phyloP scores from a whole-genome alignment of 2,888 invertebrate species.

The Calliphora vomitoria region DNA sequence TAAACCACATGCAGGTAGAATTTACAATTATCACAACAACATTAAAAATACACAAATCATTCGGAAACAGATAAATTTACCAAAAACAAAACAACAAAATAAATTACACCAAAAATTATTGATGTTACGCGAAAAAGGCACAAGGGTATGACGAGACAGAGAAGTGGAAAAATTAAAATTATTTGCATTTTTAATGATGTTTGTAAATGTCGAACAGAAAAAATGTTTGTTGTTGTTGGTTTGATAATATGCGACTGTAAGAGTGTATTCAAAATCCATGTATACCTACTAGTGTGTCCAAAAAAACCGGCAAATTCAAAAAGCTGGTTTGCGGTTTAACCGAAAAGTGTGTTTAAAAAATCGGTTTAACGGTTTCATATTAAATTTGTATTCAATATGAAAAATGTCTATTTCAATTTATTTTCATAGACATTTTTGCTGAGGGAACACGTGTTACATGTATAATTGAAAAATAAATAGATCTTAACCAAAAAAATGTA shows the following conservation, averaged over 20 bases:
- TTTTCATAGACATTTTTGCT: too few species aligned
- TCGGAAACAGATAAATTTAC: constrained; percentile 56
- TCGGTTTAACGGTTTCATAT: too few species aligned
- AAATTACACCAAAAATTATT: constrained; percentile 58
- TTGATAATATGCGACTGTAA: background rate
- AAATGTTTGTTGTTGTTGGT: background rate
- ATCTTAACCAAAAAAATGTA: too few species aligned
- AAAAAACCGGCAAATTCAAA: too few species aligned
- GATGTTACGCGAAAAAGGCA: background rate
- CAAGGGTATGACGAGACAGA: background rate
- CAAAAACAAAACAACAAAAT: constrained; percentile 46
- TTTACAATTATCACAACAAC: constrained; percentile 45
- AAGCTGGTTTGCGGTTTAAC: too few species aligned
- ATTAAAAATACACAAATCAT: constrained; percentile 60
- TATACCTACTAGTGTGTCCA: background rate
- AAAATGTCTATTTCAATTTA: too few species aligned
- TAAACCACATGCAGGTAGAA: constrained; percentile 30
- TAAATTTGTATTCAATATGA: too few species aligned
- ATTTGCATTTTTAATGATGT: constrained; percentile 67
- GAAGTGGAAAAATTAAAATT: constrained; percentile 34
- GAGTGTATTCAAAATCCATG: background rate
- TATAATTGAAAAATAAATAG: too few species aligned
- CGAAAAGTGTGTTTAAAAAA: too few species aligned
- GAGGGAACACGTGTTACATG: too few species aligned
- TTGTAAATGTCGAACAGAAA: constrained; percentile 23